These are phyloP conservation scores for Argyra leucocephala DNA, from an alignment of 2,888 invertebrate genomes.

Conservation along the genomic window DNA sequence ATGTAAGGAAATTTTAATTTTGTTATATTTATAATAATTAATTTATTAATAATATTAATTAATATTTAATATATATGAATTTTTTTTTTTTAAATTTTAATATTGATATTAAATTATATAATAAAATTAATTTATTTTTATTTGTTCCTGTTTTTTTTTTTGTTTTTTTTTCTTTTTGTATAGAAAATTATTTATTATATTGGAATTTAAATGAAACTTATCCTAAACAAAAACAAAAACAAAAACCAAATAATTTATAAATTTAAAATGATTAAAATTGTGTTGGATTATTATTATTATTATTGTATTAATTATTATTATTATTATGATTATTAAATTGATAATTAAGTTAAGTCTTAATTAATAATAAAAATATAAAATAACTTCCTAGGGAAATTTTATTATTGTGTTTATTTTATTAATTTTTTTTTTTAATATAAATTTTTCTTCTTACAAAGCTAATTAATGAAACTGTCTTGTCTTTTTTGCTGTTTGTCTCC, in stretches of 20 bases:
- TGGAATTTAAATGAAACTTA: not conserved
- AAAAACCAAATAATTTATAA: not conserved
- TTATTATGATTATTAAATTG: not conserved
- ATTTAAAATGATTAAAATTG: not conserved
- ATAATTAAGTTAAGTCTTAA: not conserved
- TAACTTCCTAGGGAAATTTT: slow-evolving; percentile 4
- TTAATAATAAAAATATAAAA: slow-evolving; percentile 6
- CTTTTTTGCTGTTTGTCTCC: no score
- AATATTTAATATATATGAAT: no score
- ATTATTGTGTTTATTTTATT: not conserved
- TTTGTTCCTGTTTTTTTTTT: not conserved
- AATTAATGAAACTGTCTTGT: no score
- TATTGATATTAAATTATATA: no score
- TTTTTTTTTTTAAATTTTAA: no score
- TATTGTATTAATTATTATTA: not conserved
- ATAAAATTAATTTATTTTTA: no score
- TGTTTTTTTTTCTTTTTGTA: not conserved
- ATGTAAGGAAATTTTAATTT: no score
- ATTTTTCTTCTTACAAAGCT: no score
- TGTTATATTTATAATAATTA: no score
- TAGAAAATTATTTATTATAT: no score
- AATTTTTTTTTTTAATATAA: no score
- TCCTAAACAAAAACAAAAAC: not conserved
- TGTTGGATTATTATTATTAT: not conserved
- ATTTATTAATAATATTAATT: no score